Conservation (phyloP, 2,113 vertebrate genomes). For the Gopherus evgoodei region DNA sequence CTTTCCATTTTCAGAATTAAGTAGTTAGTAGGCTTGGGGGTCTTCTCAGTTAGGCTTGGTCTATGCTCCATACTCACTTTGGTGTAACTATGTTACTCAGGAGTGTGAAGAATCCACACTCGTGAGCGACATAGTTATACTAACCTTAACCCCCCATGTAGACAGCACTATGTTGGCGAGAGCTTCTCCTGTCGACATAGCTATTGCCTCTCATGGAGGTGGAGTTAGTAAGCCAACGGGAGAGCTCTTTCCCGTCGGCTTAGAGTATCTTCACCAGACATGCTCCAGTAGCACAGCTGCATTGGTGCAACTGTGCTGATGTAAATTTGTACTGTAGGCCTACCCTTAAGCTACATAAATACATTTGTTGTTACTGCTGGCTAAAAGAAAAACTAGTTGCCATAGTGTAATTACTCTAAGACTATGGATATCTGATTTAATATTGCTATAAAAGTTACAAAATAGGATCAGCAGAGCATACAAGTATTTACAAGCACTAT, state of each 20-base stretch:
- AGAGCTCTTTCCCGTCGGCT: background rate
- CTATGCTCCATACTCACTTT: background rate
- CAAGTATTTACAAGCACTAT: background rate
- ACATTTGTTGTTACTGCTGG: background rate
- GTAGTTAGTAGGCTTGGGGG: background rate
- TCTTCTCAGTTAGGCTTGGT: background rate
- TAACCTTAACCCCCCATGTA: no score
- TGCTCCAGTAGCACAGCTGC: background rate
- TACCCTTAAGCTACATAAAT: background rate
- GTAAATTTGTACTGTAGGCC: no score
- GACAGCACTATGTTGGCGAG: background rate
- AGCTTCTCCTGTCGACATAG: background rate
- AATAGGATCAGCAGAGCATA: background rate
- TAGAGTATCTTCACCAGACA: background rate
- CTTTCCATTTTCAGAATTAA: background rate
- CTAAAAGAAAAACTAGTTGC: background rate
- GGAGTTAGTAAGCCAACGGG: background rate
- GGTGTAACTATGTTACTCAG: background rate
- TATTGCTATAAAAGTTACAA: background rate
- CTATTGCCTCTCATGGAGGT: background rate
- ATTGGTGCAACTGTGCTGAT: no score
- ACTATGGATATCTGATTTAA: background rate
- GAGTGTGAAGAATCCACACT: no score
- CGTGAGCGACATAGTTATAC: no score
- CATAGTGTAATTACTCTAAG: background rate